A percentile compares a stretch with the other conserved stretches of the same genome.
Conservation (phyloP, 2,888 invertebrate genomes). For the Halictus quadricinctus region DNA sequence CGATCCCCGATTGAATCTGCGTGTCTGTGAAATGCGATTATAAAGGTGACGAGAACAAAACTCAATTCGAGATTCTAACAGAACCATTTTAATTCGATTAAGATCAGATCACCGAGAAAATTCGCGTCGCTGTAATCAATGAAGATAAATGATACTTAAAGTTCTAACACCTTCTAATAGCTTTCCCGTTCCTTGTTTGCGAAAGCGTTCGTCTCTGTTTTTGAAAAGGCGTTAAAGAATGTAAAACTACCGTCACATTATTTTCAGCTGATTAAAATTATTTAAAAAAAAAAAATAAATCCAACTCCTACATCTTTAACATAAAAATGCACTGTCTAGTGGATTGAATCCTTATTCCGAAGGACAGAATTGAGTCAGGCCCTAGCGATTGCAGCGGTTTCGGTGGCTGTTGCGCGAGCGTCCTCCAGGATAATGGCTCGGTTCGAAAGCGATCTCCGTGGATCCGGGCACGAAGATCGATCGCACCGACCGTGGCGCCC, state of each 20-base stretch:
- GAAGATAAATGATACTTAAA: neutral
- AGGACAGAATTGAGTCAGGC: neutral
- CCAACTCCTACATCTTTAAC: too few relatives aligned
- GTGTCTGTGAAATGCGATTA: slow-evolving; percentile 8
- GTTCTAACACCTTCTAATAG: neutral
- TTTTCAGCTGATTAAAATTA: too few relatives aligned
- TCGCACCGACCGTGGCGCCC: neutral
- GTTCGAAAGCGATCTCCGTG: neutral
- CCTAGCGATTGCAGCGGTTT: neutral
- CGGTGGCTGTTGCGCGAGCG: neutral
- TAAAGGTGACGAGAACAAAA: neutral
- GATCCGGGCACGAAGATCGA: slow-evolving; percentile 1
- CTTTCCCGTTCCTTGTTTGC: neutral
- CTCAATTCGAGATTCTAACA: neutral
- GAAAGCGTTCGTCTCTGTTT: too few relatives aligned
- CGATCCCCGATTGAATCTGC: slow-evolving; percentile 30
- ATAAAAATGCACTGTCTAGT: neutral
- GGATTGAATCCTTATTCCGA: neutral
- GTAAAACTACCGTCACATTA: too few relatives aligned
- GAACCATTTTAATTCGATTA: neutral
- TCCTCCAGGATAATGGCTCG: neutral
- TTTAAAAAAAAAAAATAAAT: neutral
- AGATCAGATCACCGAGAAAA: neutral
- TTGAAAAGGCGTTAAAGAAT: too few relatives aligned
- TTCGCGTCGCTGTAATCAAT: neutral